Conservation (phyloP, 1,140 invertebrate genomes). For the Sweltsa coloradensis region DNA sequence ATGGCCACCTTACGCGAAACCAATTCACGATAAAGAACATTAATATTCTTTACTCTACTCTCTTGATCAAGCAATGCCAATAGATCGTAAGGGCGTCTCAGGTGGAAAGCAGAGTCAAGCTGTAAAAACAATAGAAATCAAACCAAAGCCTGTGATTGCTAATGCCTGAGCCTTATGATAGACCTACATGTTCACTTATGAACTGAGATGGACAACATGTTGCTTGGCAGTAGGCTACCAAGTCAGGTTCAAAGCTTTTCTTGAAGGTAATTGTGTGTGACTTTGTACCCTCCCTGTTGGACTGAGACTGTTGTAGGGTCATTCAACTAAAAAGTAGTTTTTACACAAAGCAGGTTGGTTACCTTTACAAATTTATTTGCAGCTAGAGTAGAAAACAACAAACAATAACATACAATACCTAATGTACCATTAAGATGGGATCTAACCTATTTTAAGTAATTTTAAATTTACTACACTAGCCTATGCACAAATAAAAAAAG, state of each 20-base stretch:
- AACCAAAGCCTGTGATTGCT: not conserved
- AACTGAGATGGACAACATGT: not conserved
- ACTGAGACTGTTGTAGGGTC: not conserved
- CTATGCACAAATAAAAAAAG: too few species aligned
- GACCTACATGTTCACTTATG: not conserved
- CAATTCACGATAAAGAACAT: conserved; percentile 51
- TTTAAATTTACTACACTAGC: too few species aligned
- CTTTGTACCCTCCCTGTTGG: not conserved
- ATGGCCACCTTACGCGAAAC: conserved; percentile 47
- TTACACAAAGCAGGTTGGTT: too few species aligned
- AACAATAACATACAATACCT: too few species aligned
- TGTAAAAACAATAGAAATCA: conserved; percentile 27
- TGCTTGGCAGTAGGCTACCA: not conserved
- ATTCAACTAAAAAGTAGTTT: too few species aligned
- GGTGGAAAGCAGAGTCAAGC: conserved; percentile 61
- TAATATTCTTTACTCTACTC: conserved; percentile 46
- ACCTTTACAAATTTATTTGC: too few species aligned
- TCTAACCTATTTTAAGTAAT: too few species aligned
- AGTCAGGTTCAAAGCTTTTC: not conserved
- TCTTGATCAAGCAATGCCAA: conserved; percentile 73
- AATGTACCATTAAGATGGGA: too few species aligned
- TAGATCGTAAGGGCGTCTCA: conserved; percentile 66
- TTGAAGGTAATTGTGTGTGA: not conserved
- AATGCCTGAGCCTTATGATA: not conserved
- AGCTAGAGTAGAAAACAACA: too few species aligned